Evolutionary conservation across 2,113 vertebrate genomes (phyloP), one percentile per base, ranked within the genome.

Genomic region (Larimichthys crocea): DNA sequence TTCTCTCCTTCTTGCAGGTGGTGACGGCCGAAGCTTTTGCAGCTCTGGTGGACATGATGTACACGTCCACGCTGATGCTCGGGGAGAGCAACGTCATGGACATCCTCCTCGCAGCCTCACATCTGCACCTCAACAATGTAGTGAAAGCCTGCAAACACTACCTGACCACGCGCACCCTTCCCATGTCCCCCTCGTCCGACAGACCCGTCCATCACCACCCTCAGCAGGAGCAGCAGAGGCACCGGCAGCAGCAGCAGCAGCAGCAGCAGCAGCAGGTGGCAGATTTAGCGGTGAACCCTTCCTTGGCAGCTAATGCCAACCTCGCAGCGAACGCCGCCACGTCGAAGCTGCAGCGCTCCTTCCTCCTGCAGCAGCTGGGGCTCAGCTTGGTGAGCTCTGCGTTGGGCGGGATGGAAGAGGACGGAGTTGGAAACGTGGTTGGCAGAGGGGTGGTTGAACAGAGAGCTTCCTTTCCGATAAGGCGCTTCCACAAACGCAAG

Each of bases 1-100:
- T 31, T 17, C 6, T 42, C 60, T 17, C 78, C 26, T 46, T 2
- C 20, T 26, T 88, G 31, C 85, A 94, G 93, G 93, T 99, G 74
- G 98, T 99, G 90, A 99, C 98, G 0, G 96, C 98, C 0, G 98
- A 99, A 89, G 98, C 98, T 2, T 99, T 99, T 57, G 97, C 98
- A 0, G 97, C 97, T 0, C 95, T 99, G 59, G 96, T 99, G 69
- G 98, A 99, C 92, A 99, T 99, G 98, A 99, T 99, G 98, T 99
- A 99, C 63, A 99, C 97, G 0, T 99, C 98, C 40, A 99, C 97
- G 0, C 96, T 99, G 3, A 98, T 99, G 97, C 96, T 99, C 2
- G 97, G 98, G 10, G 97, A 99, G 90, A 99, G 98, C 93, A 99
- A 99, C 0, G 98, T 99, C 31, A 99, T 99, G 98, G 98, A 99